These are phyloP conservation scores for Azemiops feae DNA, from an alignment of 2,113 vertebrate genomes.

Conservation along the genomic window DNA sequence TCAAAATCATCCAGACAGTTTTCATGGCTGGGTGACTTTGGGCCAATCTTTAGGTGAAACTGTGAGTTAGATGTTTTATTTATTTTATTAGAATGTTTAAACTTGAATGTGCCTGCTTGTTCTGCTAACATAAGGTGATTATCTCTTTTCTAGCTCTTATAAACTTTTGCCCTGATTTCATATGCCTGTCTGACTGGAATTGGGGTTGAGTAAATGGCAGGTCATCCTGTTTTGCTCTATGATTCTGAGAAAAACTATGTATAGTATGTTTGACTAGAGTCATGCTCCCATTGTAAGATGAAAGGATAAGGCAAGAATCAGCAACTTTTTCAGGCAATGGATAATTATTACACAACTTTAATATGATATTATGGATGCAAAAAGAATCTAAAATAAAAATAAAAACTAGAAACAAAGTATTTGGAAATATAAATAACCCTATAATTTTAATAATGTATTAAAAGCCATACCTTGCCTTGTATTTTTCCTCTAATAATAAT, in stretches of 20 bases:
- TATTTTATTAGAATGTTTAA: not conserved
- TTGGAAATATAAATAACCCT: not conserved
- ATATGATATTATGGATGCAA: not conserved
- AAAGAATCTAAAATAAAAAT: not conserved
- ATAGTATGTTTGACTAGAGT: not conserved
- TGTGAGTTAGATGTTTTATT: not conserved
- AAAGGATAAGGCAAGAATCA: not conserved
- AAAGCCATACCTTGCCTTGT: not conserved
- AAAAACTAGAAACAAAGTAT: not conserved
- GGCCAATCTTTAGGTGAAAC: not conserved
- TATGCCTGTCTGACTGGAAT: not conserved
- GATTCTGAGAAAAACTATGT: not conserved
- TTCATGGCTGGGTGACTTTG: too few relatives aligned
- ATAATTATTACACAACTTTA: not conserved
- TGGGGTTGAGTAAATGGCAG: not conserved
- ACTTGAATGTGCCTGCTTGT: not conserved
- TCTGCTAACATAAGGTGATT: not conserved
- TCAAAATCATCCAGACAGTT: too few relatives aligned
- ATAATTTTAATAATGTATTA: not conserved
- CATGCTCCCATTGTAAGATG: not conserved
- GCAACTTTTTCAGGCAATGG: not conserved
- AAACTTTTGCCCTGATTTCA: not conserved
- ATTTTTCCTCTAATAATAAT: not conserved
- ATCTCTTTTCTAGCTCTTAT: constrained; percentile 24
- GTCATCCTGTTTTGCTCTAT: not conserved